Conservation (phyloP, 37 sponge, comb jelly and placozoan species). For the Spongia lamella region DNA sequence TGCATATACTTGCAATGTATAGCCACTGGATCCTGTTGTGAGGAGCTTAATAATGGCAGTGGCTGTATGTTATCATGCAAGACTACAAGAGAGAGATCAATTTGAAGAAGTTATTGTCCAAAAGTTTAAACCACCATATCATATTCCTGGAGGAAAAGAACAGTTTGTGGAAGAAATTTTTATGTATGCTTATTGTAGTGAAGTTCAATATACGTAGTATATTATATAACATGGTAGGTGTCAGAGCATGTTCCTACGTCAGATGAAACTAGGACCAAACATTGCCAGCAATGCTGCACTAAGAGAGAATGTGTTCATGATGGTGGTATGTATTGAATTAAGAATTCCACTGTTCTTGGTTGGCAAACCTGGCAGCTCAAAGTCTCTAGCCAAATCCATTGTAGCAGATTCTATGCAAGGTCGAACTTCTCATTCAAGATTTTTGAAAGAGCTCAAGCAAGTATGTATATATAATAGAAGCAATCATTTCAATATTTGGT, state of each 20-base stretch:
- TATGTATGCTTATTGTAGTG: too few species aligned
- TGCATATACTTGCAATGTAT: too few species aligned
- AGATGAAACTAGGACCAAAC: conserved; percentile 58
- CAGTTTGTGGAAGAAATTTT: not conserved
- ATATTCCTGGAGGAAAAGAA: not conserved
- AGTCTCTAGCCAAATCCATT: conserved; percentile 71
- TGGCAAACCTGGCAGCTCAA: conserved; percentile 83
- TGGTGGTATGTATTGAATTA: conserved; percentile 78
- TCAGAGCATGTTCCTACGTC: conserved; percentile 62
- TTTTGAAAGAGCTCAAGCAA: conserved; percentile 54
- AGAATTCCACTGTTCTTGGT: conserved; percentile 76
- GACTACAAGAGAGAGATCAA: not conserved
- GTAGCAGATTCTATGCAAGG: conserved; percentile 67
- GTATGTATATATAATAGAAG: conserved; percentile 1
- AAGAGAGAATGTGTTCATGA: conserved; percentile 83
- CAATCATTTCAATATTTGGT: not conserved
- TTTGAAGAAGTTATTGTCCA: conserved; percentile 4
- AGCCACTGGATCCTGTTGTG: too few species aligned
- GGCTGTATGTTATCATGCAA: conserved; percentile 16
- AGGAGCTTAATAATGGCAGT: conserved; percentile 8
- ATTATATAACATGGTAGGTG: conserved; percentile 55
- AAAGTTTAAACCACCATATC: not conserved
- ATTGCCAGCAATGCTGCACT: conserved; percentile 70
- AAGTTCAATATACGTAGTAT: too few species aligned
- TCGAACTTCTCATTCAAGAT: conserved; percentile 20